Evolutionary conservation across 2,888 invertebrate species (phyloP).

Genomic region (Ectropis crepuscularia): DNA sequence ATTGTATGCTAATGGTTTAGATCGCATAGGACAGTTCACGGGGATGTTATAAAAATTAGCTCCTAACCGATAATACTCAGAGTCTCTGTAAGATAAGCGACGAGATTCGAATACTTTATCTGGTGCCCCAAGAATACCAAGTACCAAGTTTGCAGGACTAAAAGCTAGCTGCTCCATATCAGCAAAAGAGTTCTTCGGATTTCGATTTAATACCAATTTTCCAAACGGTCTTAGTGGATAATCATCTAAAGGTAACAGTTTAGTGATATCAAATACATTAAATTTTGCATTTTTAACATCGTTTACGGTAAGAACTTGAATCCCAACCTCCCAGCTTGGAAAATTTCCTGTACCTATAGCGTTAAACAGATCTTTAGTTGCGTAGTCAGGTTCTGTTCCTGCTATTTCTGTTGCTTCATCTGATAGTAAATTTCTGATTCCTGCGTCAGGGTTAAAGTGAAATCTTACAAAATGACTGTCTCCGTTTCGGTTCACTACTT

Average conservation of each 20-base stretch:
- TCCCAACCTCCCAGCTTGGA: conserved; percentile 11
- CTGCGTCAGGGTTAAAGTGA: not conserved
- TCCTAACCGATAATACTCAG: conserved; percentile 94
- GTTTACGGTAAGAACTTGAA: not conserved
- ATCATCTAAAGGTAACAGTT: not conserved
- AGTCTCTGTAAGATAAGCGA: conserved; percentile 93
- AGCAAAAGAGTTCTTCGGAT: not conserved
- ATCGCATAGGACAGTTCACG: conserved; percentile 95
- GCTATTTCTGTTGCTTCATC: not conserved
- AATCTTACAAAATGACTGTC: not conserved
- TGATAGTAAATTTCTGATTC: not conserved
- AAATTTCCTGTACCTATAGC: conserved; percentile 89
- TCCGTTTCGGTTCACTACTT: not conserved
- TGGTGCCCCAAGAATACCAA: conserved; percentile 95
- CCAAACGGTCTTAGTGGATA: not conserved
- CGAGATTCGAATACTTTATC: conserved; percentile 95
- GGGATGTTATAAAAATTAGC: conserved; percentile 95
- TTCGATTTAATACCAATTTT: not conserved
- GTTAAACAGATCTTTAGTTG: conserved; percentile 93
- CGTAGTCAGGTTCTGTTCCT: conserved; percentile 85
- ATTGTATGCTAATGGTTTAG: conserved; percentile 36
- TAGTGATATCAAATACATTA: not conserved
- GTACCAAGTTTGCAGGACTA: conserved; percentile 93
- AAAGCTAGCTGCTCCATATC: conserved; percentile 95
- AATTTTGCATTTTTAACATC: not conserved